phyloP scores from a whole-genome alignment of 2,113 vertebrate species.

The Rutilus rutilus region DNA sequence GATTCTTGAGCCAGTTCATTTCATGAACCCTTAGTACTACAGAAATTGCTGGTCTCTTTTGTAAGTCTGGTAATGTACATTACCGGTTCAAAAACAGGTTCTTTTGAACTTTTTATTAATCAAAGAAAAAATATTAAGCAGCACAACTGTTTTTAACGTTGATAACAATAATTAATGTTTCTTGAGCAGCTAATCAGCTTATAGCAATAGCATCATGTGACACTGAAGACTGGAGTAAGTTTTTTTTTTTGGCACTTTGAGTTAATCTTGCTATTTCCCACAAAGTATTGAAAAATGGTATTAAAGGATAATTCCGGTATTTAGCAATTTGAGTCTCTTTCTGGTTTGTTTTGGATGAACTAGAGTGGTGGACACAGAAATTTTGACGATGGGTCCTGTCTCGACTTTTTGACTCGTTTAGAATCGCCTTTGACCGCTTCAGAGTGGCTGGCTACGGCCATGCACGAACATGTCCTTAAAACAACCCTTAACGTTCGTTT shows the following conservation, averaged over 20 bases:
- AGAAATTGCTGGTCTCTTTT: neutral
- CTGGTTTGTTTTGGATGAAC: too few relatives aligned
- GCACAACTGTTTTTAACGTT: neutral
- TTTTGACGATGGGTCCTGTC: too few relatives aligned
- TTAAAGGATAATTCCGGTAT: too few relatives aligned
- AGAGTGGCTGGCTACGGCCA: too few relatives aligned
- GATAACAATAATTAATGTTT: neutral
- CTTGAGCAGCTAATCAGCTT: neutral
- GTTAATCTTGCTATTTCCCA: neutral
- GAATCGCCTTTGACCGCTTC: too few relatives aligned
- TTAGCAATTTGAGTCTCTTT: too few relatives aligned
- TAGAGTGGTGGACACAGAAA: too few relatives aligned
- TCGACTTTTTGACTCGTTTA: too few relatives aligned
- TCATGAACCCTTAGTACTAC: neutral
- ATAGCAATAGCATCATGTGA: neutral
- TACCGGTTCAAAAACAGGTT: neutral
- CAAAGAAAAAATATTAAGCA: neutral
- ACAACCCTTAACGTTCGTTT: too few relatives aligned
- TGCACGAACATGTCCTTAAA: too few relatives aligned
- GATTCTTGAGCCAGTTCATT: neutral
- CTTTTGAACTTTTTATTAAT: neutral
- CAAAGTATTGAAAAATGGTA: neutral
- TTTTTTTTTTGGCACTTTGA: neutral
- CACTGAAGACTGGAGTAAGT: neutral
- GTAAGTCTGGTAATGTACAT: neutral